These are phyloP conservation scores for Chelonus formosanus DNA, from an alignment of 2,888 invertebrate genomes.

Conservation along the genomic window DNA sequence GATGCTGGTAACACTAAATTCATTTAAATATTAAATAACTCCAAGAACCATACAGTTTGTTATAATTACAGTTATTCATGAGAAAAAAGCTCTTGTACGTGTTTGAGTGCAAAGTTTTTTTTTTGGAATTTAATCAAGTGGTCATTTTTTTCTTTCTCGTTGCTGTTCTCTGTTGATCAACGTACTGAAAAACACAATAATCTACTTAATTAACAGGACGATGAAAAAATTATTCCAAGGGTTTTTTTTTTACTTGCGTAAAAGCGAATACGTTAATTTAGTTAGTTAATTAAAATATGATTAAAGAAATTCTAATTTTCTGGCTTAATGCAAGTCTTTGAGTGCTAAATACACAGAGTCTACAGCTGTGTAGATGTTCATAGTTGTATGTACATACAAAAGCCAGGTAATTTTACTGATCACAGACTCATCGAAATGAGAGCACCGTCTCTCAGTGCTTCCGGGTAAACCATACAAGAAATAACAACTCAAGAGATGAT, in stretches of 20 bases:
- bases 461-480: constrained; percentile 7
- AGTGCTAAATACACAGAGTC: no score
- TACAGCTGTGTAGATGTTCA: no score
- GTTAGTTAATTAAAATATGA: neutral
- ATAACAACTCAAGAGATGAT: neutral
- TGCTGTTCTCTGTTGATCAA: constrained; percentile 15
- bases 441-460: neutral
- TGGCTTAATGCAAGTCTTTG: no score
- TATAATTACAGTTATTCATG: constrained; percentile 13
- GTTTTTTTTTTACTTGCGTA: neutral
- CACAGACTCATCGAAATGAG: constrained; percentile 4
- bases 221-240: neutral
- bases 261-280: neutral
- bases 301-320: no score
- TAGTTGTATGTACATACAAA: neutral
- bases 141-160: neutral
- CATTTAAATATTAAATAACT: constrained; percentile 8
- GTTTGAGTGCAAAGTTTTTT: constrained; percentile 16
- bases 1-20: constrained; percentile 42
- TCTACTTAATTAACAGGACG: constrained; percentile 21
- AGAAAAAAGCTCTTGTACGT: constrained; percentile 14
- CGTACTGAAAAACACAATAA: constrained; percentile 1
- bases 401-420: constrained; percentile 14
- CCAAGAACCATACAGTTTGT: neutral
- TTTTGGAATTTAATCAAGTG: constrained; percentile 25